These are phyloP conservation scores for Oscheius onirici DNA, from an alignment of 2,888 invertebrate species.

Conservation along the genomic window DNA sequence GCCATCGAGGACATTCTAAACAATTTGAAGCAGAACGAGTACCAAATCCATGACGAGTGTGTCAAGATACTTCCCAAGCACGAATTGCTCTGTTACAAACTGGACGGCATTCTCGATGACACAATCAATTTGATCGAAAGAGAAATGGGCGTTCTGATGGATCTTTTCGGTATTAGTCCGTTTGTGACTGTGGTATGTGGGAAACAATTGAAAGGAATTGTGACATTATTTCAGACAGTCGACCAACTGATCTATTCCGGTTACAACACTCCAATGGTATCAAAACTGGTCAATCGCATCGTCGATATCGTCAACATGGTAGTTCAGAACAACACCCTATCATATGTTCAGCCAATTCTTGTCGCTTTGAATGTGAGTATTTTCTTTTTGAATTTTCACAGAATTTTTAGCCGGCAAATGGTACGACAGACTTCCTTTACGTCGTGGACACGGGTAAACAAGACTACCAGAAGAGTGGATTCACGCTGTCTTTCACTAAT, in stretches of 20 bases:
- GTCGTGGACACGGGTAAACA: constrained; percentile 51
- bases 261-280: constrained; percentile 51
- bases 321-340: neutral
- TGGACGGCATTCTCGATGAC: constrained; percentile 26
- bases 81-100: constrained; percentile 12
- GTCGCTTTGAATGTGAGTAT: constrained; percentile 2
- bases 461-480: constrained; percentile 45
- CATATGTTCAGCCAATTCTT: too few relatives aligned
- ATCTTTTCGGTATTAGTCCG: constrained; percentile 49
- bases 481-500: constrained; percentile 41
- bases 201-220: neutral
- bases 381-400: too few relatives aligned
- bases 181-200: constrained; percentile 53
- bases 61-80: neutral
- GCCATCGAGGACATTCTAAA: constrained; percentile 36
- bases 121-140: constrained; percentile 37
- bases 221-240: constrained; percentile 47
- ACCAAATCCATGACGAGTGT: constrained; percentile 7
- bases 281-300: neutral
- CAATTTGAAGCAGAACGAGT: constrained; percentile 21
- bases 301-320: constrained; percentile 16
- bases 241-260: constrained; percentile 60
- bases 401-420: constrained; percentile 44
- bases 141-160: constrained; percentile 51
- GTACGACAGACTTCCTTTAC: constrained; percentile 51